A percentile compares a stretch with the other conserved stretches of the same genome.
Evolutionary conservation across 2,113 vertebrate species (phyloP).

Genomic region (Centropus unirufus): DNA sequence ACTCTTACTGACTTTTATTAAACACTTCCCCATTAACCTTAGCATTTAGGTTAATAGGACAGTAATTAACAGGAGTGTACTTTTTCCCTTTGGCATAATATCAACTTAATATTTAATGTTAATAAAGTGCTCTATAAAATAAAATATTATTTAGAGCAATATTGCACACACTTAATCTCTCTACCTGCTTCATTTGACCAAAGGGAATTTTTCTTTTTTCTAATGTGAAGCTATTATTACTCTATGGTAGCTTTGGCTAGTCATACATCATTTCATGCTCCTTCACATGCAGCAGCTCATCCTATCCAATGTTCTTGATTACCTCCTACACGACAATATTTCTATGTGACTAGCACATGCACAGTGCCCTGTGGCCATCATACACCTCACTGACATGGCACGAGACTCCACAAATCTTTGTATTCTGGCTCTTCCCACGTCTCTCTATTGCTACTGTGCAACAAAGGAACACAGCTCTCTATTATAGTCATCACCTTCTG

Average conservation of each 20-base stretch:
- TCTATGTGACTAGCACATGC: accelerated
- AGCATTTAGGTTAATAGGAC: slow-evolving; percentile 56
- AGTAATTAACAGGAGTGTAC: slow-evolving; percentile 22
- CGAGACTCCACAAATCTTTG: background rate
- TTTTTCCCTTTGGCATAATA: slow-evolving; percentile 37
- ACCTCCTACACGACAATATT: background rate
- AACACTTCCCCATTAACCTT: background rate
- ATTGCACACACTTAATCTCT: background rate
- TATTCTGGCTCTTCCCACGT: background rate
- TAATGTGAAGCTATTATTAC: background rate
- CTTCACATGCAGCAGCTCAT: background rate
- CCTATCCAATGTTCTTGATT: background rate
- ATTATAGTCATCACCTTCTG: background rate
- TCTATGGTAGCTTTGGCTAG: background rate
- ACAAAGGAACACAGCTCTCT: background rate
- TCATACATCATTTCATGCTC: accelerated
- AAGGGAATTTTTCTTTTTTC: background rate
- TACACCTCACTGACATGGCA: background rate
- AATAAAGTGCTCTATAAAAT: background rate
- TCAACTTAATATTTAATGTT: slow-evolving; percentile 17
- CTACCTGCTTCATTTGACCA: background rate
- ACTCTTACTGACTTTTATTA: background rate
- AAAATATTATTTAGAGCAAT: background rate
- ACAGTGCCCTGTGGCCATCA: background rate
- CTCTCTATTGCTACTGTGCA: background rate